Base-by-base conservation (phyloP, 2,113 vertebrate genomes). In the Grus americana region DNA sequence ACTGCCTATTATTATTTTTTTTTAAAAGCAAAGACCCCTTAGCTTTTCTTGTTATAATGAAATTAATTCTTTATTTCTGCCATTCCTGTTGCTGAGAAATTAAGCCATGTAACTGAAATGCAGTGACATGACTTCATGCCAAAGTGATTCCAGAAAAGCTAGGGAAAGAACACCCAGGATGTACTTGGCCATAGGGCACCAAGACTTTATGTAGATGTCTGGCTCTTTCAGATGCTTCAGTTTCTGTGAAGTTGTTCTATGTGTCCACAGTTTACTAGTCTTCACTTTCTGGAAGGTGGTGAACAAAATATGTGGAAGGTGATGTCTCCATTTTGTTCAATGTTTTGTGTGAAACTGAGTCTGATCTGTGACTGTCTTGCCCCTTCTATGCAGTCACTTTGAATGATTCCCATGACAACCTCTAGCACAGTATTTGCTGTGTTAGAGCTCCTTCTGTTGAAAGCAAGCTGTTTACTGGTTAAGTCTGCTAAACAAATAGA, bases 381-480 rank as follows among this genome's bases (percentile, higher is more conserved):
- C 21, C 29, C 15, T 86, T 66, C 40, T 23, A 1, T 70, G 47
- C 29, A 57, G 38, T 7, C 34, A 5, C 52, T 88, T 62, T 26
- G 58, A 57, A 40, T 17, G 73, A 67, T 84, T 73, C 75, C 79
- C 40, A 4, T 65, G 55, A 40, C 84, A 73, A 73, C 38, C 42
- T 38, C 38, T 11, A 67, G 40, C 55, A 5, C 40, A 42, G 61
- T 27, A 36, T 85, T 88, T 94, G 70, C 88, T 73, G 85, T 78
- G 74, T 91, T 88, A 91, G 95, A 94, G 90, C 74, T 91, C 87
- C 95, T 96, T 88, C 87, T 94, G 79, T 74, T 93, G 91, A 96
- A 55, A 78, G 83, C 18, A 47, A 75, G 83, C 47, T 72, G 26
- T 34, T 66, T 57, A 15, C 47, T 84, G 38, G 18, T 36, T 52